phyloP scores from a whole-genome alignment of 2,888 invertebrate species.

The Thereva unica region DNA sequence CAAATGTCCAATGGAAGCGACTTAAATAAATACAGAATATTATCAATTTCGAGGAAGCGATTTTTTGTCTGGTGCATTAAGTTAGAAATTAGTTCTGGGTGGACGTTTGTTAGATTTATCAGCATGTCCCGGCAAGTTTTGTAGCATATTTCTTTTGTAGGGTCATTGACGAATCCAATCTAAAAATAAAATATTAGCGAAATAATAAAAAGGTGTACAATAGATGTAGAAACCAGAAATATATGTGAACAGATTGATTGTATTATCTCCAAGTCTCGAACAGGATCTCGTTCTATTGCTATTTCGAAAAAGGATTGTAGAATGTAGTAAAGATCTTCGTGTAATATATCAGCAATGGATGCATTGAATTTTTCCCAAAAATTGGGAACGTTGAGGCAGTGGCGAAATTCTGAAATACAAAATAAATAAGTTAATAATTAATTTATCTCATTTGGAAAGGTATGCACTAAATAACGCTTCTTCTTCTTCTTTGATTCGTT shows the following conservation, averaged over 20 bases:
- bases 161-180: slow-evolving; percentile 73
- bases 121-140: slow-evolving; percentile 75
- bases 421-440: slow-evolving; percentile 15
- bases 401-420: slow-evolving; percentile 57
- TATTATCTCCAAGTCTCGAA: slow-evolving; percentile 68
- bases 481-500: too few relatives aligned
- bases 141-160: slow-evolving; percentile 73
- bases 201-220: background rate
- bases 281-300: slow-evolving; percentile 66
- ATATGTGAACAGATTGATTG: slow-evolving; percentile 69
- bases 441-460: background rate
- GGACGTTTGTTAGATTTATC: slow-evolving; percentile 68
- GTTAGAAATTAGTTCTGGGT: slow-evolving; percentile 71
- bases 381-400: slow-evolving; percentile 58
- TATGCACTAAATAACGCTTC: too few relatives aligned
- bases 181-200: slow-evolving; percentile 49
- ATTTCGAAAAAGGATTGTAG: slow-evolving; percentile 80
- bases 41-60: slow-evolving; percentile 51
- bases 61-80: slow-evolving; percentile 64
- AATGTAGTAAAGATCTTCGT: slow-evolving; percentile 76
- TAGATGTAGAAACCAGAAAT: background rate
- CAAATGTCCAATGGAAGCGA: slow-evolving; percentile 73
- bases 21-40: slow-evolving; percentile 66
- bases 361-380: slow-evolving; percentile 66
- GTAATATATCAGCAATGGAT: slow-evolving; percentile 66